A percentile compares a stretch with the other conserved stretches of the same genome.
Conservation (phyloP, 2,888 invertebrate genomes). For the Pyrochroa serraticornis region DNA sequence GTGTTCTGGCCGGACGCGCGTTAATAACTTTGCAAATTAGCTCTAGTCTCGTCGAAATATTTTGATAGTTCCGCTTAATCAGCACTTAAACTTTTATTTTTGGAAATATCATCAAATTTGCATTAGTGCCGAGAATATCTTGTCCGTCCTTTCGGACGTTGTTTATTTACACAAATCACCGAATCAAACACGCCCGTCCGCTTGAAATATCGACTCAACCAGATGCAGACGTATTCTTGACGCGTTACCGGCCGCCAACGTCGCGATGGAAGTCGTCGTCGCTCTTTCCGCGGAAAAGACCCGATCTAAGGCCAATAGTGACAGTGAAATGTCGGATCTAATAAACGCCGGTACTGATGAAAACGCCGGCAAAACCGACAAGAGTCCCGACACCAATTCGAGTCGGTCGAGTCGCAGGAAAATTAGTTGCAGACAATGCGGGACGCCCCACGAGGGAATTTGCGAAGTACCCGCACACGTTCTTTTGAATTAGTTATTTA, state of each 20-base stretch:
- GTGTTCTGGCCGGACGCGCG: too few relatives aligned
- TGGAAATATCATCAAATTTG: neutral
- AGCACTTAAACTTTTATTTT: neutral
- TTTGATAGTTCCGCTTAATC: neutral
- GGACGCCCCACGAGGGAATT: conserved; percentile 37
- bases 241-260: too few relatives aligned
- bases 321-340: conserved; percentile 36
- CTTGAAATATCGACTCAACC: conserved; percentile 6
- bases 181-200: conserved; percentile 12
- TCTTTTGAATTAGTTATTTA: neutral
- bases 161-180: conserved; percentile 33
- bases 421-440: conserved; percentile 42
- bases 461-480: conserved; percentile 34
- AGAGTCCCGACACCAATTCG: conserved; percentile 6
- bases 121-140: conserved; percentile 18
- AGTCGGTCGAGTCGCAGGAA: conserved; percentile 20
- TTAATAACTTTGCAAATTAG: too few relatives aligned
- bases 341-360: conserved; percentile 28
- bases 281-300: conserved; percentile 7
- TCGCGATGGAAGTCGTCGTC: neutral
- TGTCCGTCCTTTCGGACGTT: neutral
- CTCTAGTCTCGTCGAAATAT: too few relatives aligned
- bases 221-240: too few relatives aligned
- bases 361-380: conserved; percentile 22
- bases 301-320: conserved; percentile 30